Evolutionary conservation across 1,140 invertebrate genomes (phyloP).

Genomic region (Cotesia typhae): DNA sequence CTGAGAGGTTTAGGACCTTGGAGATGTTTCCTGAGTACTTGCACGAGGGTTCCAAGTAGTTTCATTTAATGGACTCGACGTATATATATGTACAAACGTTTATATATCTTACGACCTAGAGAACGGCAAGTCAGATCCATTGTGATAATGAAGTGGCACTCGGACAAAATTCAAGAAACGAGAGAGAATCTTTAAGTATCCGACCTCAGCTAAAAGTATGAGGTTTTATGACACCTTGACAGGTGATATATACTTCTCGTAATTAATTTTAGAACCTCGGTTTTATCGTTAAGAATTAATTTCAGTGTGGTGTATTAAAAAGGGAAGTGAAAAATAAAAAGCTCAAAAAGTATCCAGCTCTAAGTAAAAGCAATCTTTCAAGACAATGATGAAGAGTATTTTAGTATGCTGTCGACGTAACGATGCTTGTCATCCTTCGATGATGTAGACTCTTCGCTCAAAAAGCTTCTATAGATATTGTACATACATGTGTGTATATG

Average conservation of each 20-base stretch:
- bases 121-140: conserved; percentile 7
- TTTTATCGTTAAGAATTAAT: too few species aligned
- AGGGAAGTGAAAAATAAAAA: conserved; percentile 37
- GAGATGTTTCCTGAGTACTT: conserved; percentile 16
- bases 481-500: not conserved
- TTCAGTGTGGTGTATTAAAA: too few species aligned
- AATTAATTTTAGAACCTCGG: conserved; percentile 13
- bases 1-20: conserved; percentile 25
- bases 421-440: conserved; percentile 40
- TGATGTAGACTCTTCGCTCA: too few species aligned
- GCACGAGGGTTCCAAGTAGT: conserved; percentile 19
- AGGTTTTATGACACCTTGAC: conserved; percentile 24
- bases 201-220: not conserved
- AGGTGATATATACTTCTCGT: conserved; percentile 15
- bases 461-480: too few species aligned
- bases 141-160: conserved; percentile 8
- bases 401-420: conserved; percentile 50
- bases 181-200: conserved; percentile 3
- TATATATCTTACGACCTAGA: conserved; percentile 13
- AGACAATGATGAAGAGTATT: conserved; percentile 11
- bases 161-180: conserved; percentile 15
- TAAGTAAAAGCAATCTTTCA: conserved; percentile 31
- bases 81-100: conserved; percentile 16
- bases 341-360: conserved; percentile 34
- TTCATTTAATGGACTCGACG: conserved; percentile 35